These are phyloP conservation scores for Potamarius usumacintae DNA, from an alignment of 2,113 vertebrate species.

Conservation along the genomic window DNA sequence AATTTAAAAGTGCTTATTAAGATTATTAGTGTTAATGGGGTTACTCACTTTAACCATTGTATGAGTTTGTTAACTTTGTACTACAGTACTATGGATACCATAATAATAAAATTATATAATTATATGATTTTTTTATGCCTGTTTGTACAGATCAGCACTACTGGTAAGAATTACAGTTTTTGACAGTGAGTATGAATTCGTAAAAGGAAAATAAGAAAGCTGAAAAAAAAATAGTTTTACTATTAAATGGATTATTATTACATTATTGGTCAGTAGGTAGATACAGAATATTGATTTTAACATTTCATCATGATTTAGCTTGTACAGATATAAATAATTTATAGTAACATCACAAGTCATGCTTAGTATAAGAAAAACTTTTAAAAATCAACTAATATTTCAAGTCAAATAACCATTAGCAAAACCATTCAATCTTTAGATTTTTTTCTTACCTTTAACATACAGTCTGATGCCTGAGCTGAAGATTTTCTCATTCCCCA, in stretches of 20 bases:
- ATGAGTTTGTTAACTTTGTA: background rate
- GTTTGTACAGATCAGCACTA: background rate
- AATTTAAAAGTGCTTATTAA: too few relatives aligned
- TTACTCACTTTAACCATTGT: background rate
- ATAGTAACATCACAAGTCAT: background rate
- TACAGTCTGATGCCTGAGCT: slow-evolving; percentile 39
- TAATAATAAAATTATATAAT: background rate
- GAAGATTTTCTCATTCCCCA: slow-evolving; percentile 31
- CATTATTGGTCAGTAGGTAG: background rate
- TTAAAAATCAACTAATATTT: background rate
- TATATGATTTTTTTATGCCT: background rate
- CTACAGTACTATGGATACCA: background rate
- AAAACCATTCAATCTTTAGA: background rate
- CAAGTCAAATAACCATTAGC: background rate
- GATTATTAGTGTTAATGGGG: background rate
- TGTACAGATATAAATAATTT: slow-evolving; percentile 21
- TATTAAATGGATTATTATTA: background rate
- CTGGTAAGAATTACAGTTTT: background rate
- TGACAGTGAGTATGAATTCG: background rate
- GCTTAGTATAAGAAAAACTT: slow-evolving; percentile 28
- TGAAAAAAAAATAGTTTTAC: background rate
- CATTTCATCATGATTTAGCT: background rate
- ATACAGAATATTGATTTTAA: background rate
- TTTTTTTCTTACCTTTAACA: slow-evolving; percentile 34
- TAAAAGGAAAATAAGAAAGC: background rate